Conservation (phyloP, 2,797 vertebrate species). For the Scolopax bukidnonensis region DNA sequence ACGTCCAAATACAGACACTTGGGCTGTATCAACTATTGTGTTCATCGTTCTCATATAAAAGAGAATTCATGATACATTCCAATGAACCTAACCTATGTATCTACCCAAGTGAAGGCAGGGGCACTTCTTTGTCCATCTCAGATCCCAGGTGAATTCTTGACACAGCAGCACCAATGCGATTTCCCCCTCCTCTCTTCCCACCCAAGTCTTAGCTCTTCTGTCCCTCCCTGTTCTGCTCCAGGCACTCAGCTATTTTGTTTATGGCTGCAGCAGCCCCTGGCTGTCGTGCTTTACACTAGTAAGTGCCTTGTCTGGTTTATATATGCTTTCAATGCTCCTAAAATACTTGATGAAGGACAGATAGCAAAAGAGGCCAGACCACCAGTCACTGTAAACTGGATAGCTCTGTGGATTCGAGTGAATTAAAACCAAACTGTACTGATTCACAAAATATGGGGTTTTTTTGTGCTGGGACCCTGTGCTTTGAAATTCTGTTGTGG, state of each 20-base stretch:
- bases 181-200: neutral
- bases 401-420: neutral
- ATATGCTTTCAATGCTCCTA: neutral
- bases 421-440: constrained; percentile 13
- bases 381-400: constrained; percentile 3
- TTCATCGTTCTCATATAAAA: neutral
- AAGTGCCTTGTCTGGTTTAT: constrained; percentile 6
- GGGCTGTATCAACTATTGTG: neutral
- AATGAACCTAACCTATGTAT: neutral
- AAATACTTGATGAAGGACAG: constrained; percentile 35
- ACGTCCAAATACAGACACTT: neutral
- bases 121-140: neutral
- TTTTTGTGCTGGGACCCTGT: neutral
- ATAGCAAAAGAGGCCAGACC: constrained; percentile 16
- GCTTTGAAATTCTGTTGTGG: constrained; percentile 21
- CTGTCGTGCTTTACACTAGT: neutral
- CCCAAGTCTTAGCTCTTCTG: neutral
- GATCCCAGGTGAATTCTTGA: neutral
- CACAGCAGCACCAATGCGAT: neutral
- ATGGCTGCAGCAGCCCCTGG: neutral
- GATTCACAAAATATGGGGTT: constrained; percentile 15
- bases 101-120: neutral
- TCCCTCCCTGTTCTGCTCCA: neutral
- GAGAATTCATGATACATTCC: neutral
- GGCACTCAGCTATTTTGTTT: neutral